Conservation (phyloP, 2,888 invertebrate genomes). For the Diarsia brunnea region DNA sequence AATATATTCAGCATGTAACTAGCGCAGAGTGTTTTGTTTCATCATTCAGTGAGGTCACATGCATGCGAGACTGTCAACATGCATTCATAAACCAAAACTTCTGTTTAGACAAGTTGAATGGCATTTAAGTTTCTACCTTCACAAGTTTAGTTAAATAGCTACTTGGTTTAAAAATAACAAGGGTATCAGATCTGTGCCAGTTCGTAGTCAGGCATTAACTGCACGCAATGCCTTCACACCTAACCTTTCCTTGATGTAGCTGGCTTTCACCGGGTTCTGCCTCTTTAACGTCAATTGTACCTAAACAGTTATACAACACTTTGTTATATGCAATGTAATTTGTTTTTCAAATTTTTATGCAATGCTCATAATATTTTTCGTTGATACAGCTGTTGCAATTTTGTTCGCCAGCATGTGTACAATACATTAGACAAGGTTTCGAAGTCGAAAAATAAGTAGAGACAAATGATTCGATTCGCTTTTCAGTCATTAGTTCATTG, state of each 20-base stretch:
- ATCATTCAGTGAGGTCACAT: slow-evolving; percentile 28
- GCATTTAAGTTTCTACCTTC: slow-evolving; percentile 32
- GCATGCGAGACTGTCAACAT: slow-evolving; percentile 31
- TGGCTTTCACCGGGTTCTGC: slow-evolving; percentile 35
- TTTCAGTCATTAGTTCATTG: slow-evolving; percentile 37
- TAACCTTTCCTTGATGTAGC: slow-evolving; percentile 53
- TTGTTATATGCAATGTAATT: not conserved
- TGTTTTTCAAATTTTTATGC: slow-evolving; percentile 12
- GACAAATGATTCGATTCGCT: slow-evolving; percentile 47
- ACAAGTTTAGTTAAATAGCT: slow-evolving; percentile 16
- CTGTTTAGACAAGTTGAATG: slow-evolving; percentile 30
- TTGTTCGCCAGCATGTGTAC: not conserved
- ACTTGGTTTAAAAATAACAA: slow-evolving; percentile 33
- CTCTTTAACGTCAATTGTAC: slow-evolving; percentile 5
- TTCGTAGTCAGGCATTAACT: slow-evolving; percentile 48
- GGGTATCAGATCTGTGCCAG: slow-evolving; percentile 57
- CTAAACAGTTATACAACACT: slow-evolving; percentile 21
- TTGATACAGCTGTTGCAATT: slow-evolving; percentile 21
- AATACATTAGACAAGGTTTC: slow-evolving; percentile 28
- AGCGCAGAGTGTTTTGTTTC: slow-evolving; percentile 36
- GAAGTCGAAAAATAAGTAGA: slow-evolving; percentile 12
- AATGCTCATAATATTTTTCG: slow-evolving; percentile 1
- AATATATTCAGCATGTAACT: slow-evolving; percentile 38
- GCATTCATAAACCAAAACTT: slow-evolving; percentile 21
- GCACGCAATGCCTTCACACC: slow-evolving; percentile 64